phyloP scores from a whole-genome alignment of 1,140 invertebrate species.

The Hesperophylax magnus region DNA sequence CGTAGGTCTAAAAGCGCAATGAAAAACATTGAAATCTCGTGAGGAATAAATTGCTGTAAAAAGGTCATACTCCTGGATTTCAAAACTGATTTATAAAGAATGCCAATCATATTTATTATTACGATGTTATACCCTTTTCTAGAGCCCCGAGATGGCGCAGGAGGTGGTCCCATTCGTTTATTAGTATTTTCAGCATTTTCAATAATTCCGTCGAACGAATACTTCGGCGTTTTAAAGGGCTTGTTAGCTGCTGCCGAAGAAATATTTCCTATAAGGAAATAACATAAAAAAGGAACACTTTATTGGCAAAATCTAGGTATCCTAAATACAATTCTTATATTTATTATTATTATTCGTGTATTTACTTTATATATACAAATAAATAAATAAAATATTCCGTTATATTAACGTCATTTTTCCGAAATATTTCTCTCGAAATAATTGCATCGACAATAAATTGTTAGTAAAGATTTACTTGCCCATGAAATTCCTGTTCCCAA shows the following conservation, averaged over 20 bases:
- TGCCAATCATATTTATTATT: neutral
- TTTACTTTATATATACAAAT: no score
- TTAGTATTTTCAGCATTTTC: neutral
- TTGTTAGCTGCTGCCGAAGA: neutral
- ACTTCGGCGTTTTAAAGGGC: conserved; percentile 15
- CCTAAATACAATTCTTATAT: no score
- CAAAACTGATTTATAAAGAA: neutral
- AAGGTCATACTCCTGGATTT: neutral
- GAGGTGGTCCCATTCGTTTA: conserved; percentile 26
- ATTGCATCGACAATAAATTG: neutral
- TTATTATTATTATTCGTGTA: no score
- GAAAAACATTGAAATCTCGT: neutral
- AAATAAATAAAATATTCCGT: no score
- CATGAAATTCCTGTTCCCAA: conserved; percentile 1
- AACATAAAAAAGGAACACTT: neutral
- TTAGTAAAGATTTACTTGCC: neutral
- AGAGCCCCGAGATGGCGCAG: neutral
- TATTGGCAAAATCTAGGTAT: neutral
- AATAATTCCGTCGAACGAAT: conserved; percentile 10
- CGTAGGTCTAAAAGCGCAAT: neutral
- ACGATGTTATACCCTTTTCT: neutral
- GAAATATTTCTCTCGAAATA: neutral
- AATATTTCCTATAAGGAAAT: neutral
- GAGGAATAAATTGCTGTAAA: neutral
- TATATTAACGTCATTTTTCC: no score